phyloP scores from a whole-genome alignment of 2,888 invertebrate genomes.

The Lepetodrilus schrolli region DNA sequence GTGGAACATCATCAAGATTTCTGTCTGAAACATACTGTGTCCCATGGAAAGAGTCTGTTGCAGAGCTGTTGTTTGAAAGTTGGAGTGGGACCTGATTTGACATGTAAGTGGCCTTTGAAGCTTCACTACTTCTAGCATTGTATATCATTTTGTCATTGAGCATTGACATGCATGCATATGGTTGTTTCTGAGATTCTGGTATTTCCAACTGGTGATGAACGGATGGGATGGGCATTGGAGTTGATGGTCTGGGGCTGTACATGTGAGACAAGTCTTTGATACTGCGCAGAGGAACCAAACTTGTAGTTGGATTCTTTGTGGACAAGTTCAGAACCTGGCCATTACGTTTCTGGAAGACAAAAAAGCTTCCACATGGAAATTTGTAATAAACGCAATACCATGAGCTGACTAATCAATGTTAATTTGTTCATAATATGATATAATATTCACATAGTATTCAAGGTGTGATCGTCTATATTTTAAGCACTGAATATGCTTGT shows the following conservation, averaged over 20 bases:
- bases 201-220: not conserved
- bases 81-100: not conserved
- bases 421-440: no score
- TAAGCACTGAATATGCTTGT: no score
- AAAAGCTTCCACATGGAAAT: not conserved
- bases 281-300: slow-evolving; percentile 21
- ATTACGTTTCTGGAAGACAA: slow-evolving; percentile 22
- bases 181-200: not conserved
- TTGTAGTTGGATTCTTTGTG: slow-evolving; percentile 17
- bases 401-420: no score
- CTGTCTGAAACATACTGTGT: not conserved
- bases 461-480: no score
- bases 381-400: no score
- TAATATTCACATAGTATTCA: no score
- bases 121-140: not conserved
- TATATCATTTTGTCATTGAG: not conserved
- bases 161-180: not conserved
- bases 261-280: slow-evolving; percentile 28
- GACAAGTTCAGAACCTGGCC: slow-evolving; percentile 29
- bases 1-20: not conserved
- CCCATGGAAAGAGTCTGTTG: no score
- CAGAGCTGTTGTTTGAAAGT: no score
- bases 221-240: not conserved
- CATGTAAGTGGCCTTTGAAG: not conserved
- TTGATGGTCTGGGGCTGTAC: slow-evolving; percentile 4